Conservation (phyloP, 1,140 invertebrate genomes). For the Philopotamus ludificatus region DNA sequence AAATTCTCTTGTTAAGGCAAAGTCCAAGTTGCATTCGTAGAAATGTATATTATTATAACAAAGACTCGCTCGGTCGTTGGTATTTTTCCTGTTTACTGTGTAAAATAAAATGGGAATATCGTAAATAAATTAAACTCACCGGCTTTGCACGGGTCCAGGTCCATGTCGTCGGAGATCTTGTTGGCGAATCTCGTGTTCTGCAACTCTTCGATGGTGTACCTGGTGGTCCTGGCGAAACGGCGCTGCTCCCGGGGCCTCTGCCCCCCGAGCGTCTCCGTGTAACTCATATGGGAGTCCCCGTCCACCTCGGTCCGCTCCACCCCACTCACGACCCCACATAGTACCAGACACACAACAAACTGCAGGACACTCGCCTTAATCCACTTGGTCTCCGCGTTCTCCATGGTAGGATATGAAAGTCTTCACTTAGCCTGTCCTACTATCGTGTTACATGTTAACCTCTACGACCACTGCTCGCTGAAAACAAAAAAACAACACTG, state of each 20-base stretch:
- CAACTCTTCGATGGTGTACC: conserved; percentile 70
- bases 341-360: conserved; percentile 16
- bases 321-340: conserved; percentile 18
- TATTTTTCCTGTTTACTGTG: too few species aligned
- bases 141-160: conserved; percentile 83
- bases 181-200: conserved; percentile 62
- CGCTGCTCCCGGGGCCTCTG: not conserved
- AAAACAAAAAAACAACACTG: not conserved
- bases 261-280: not conserved
- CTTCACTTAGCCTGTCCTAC: too few species aligned
- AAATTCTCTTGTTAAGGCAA: too few species aligned
- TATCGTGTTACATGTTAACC: conserved; percentile 5
- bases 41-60: too few species aligned
- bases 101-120: too few species aligned
- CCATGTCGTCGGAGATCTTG: conserved; percentile 71
- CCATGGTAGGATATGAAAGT: not conserved
- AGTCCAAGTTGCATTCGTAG: too few species aligned
- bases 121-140: conserved; percentile 58
- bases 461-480: conserved; percentile 5
- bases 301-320: conserved; percentile 16
- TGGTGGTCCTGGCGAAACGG: conserved; percentile 44
- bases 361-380: not conserved
- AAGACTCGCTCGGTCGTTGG: too few species aligned
- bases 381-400: not conserved
- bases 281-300: conserved; percentile 7